A percentile compares a stretch with the other conserved stretches of the same genome.
Evolutionary conservation across 2,797 vertebrate genomes (phyloP).

Genomic region (Monodelphis domestica): DNA sequence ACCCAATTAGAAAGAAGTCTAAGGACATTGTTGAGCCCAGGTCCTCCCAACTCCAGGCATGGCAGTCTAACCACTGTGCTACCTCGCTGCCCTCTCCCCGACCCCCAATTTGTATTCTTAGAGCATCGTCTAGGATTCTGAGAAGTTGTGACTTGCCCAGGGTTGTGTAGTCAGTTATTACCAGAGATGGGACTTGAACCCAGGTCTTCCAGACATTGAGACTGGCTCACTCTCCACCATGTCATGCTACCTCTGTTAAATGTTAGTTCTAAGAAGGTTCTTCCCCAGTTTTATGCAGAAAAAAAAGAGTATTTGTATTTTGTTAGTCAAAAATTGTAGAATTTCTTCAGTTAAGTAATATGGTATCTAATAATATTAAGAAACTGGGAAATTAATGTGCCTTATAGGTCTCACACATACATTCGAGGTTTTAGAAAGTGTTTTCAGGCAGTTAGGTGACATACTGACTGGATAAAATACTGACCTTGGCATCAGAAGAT

Average conservation of each 20-base stretch:
- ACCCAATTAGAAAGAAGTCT: no score
- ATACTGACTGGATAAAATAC: neutral
- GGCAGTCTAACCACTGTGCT: no score
- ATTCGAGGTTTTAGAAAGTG: neutral
- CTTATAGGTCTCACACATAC: neutral
- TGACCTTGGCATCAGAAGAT: neutral
- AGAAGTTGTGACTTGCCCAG: no score
- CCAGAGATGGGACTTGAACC: neutral
- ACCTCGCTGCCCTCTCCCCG: no score
- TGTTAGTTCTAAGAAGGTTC: neutral
- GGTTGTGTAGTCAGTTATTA: neutral
- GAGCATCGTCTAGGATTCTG: neutral
- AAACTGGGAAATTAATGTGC: neutral
- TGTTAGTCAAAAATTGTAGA: constrained; percentile 1
- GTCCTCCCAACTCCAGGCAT: no score
- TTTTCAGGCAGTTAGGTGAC: neutral
- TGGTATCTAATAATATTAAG: neutral
- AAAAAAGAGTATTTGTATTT: neutral
- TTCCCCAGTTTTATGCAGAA: neutral
- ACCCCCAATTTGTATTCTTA: neutral
- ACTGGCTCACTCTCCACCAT: neutral
- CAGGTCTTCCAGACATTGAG: neutral
- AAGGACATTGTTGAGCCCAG: no score
- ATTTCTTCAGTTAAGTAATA: constrained; percentile 41
- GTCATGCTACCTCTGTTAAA: neutral